A percentile compares a stretch with the other conserved stretches of the same genome.
Conservation (phyloP, 2,888 invertebrate genomes). For the Amaurobius ferox region DNA sequence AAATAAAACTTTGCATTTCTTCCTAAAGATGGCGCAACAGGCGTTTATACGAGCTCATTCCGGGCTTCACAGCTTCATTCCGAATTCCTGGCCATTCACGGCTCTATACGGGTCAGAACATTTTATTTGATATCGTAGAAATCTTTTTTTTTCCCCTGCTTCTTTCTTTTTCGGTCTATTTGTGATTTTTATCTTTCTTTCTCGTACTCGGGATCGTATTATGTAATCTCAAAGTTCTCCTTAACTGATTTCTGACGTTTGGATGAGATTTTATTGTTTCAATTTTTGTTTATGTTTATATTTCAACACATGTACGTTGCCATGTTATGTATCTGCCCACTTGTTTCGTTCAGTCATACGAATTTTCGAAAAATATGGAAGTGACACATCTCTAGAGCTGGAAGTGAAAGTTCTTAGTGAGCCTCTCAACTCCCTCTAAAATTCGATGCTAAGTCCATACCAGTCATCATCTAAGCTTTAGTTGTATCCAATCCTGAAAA, state of each 20-base stretch:
- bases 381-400: too few species aligned
- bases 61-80: conserved; percentile 42
- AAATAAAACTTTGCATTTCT: conserved; percentile 62
- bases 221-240: conserved; percentile 49
- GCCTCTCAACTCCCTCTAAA: too few species aligned
- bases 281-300: conserved; percentile 26
- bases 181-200: conserved; percentile 21
- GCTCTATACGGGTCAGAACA: conserved; percentile 48
- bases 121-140: conserved; percentile 66
- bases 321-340: too few species aligned
- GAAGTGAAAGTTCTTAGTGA: too few species aligned
- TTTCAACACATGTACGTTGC: too few species aligned
- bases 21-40: conserved; percentile 61
- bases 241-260: conserved; percentile 67
- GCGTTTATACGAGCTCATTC: conserved; percentile 31
- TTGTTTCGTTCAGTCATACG: too few species aligned
- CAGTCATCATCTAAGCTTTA: too few species aligned
- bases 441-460: too few species aligned
- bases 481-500: too few species aligned
- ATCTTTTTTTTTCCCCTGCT: conserved; percentile 4
- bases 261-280: conserved; percentile 32
- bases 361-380: too few species aligned
- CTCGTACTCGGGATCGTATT: conserved; percentile 50
- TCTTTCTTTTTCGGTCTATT: conserved; percentile 26
- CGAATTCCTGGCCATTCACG: conserved; percentile 60